Evolutionary conservation across 2,888 invertebrate genomes (phyloP).

Genomic region (Heliconius aoede): DNA sequence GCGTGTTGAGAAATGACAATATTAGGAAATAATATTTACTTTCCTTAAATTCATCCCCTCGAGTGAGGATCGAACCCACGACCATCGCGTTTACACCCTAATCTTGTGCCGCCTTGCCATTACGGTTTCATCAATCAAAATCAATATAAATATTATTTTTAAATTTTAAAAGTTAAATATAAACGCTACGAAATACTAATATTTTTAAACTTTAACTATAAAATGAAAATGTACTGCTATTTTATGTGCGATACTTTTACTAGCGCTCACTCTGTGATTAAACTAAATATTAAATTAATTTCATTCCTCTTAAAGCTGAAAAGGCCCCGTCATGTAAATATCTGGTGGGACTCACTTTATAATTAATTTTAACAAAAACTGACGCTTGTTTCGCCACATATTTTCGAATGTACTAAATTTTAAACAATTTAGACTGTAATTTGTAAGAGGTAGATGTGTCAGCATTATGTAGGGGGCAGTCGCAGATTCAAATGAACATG

Average conservation of each 20-base stretch:
- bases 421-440: background rate
- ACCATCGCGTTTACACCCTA: background rate
- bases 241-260: background rate
- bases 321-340: constrained; percentile 13
- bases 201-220: background rate
- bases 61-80: background rate
- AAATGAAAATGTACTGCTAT: background rate
- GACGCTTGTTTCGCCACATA: constrained; percentile 14
- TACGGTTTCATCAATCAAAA: no score
- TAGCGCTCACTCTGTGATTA: background rate
- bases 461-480: background rate
- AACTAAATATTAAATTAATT: constrained; percentile 16
- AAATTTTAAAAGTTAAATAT: background rate
- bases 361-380: constrained; percentile 37
- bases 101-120: background rate
- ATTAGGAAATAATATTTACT: no score
- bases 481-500: background rate
- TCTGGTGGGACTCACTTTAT: constrained; percentile 6
- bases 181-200: background rate
- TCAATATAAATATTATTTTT: no score
- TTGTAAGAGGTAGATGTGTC: background rate
- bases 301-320: constrained; percentile 16
- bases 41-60: no score
- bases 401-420: background rate
- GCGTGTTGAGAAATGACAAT: no score